Percentiles rank a stretch among this genome's conserved stretches.
Conservation (phyloP, 2,797 vertebrate genomes). For the Serranus cabrilla region DNA sequence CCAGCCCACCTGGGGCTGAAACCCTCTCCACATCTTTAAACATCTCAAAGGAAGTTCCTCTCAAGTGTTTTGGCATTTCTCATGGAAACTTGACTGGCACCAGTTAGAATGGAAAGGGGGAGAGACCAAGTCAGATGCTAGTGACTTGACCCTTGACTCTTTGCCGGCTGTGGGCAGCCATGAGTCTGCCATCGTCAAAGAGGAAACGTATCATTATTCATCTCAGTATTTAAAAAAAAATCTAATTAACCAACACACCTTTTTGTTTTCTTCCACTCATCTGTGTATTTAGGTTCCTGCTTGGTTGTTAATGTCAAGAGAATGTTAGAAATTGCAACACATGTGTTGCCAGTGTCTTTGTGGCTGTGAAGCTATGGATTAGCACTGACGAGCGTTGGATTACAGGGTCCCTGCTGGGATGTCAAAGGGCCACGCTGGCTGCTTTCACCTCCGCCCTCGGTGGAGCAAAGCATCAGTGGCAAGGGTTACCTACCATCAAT, state of each 20-base stretch:
- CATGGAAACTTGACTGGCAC: conserved; percentile 38
- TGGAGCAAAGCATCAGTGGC: conserved; percentile 67
- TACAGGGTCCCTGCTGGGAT: conserved; percentile 75
- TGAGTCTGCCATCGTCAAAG: conserved; percentile 2
- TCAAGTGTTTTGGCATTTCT: conserved; percentile 52
- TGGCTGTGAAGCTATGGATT: conserved; percentile 65
- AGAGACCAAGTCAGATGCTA: conserved; percentile 56
- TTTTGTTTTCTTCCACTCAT: conserved; percentile 24
- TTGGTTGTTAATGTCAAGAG: conserved; percentile 32
- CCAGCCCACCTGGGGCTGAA: conserved; percentile 65
- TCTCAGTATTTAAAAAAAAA: conserved; percentile 16
- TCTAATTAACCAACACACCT: not conserved
- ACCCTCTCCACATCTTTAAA: conserved; percentile 48
- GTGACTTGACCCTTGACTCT: conserved; percentile 59
- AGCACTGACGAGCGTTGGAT: conserved; percentile 75
- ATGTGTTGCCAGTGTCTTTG: conserved; percentile 55
- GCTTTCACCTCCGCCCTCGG: conserved; percentile 67
- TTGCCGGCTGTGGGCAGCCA: conserved; percentile 17
- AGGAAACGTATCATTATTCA: conserved; percentile 16
- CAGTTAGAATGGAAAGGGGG: conserved; percentile 38
- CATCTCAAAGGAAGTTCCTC: conserved; percentile 50
- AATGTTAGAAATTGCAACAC: conserved; percentile 36
- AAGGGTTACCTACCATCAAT: conserved; percentile 75
- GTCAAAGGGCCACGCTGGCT: conserved; percentile 72
- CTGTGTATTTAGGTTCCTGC: conserved; percentile 14